Conservation (phyloP, 2,888 invertebrate genomes). For the Venusia cambrica region DNA sequence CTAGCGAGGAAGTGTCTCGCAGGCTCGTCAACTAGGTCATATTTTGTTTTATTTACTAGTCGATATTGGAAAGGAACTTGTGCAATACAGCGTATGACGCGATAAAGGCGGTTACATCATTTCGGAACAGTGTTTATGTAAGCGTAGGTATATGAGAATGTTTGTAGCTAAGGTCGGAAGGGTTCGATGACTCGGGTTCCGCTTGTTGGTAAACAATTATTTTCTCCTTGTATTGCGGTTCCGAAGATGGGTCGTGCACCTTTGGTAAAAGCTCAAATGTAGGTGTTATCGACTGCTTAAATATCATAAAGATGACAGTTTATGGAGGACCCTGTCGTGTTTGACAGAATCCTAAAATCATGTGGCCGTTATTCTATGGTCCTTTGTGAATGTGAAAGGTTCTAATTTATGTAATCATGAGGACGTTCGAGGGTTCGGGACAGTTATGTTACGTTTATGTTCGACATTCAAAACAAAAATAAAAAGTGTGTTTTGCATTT, state of each 20-base stretch:
- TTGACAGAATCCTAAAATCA: constrained; percentile 3
- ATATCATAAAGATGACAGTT: constrained; percentile 10
- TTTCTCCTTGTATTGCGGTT: constrained; percentile 14
- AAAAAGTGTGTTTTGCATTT: no score
- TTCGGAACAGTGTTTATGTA: constrained; percentile 13
- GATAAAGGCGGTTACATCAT: constrained; percentile 16
- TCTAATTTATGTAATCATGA: no score
- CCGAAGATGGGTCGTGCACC: constrained; percentile 11
- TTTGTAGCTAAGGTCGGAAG: constrained; percentile 22
- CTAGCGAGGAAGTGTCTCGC: constrained; percentile 7
- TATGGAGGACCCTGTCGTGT: constrained; percentile 7
- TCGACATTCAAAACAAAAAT: no score
- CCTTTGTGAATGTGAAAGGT: no score
- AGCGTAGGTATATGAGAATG: constrained; percentile 7
- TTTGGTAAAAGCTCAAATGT: constrained; percentile 9
- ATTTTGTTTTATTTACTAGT: constrained; percentile 24
- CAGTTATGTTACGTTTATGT: no score
- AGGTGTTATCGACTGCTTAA: constrained; percentile 8
- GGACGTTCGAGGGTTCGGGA: no score
- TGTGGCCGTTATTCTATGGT: no score
- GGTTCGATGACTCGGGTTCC: constrained; percentile 29
- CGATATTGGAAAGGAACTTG: constrained; percentile 28
- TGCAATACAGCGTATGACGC: constrained; percentile 18
- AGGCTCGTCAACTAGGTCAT: constrained; percentile 20
- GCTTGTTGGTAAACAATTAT: constrained; percentile 19